Evolutionary conservation across 2,888 invertebrate genomes (phyloP).

Genomic region (Caenorhabditis uteleia): DNA sequence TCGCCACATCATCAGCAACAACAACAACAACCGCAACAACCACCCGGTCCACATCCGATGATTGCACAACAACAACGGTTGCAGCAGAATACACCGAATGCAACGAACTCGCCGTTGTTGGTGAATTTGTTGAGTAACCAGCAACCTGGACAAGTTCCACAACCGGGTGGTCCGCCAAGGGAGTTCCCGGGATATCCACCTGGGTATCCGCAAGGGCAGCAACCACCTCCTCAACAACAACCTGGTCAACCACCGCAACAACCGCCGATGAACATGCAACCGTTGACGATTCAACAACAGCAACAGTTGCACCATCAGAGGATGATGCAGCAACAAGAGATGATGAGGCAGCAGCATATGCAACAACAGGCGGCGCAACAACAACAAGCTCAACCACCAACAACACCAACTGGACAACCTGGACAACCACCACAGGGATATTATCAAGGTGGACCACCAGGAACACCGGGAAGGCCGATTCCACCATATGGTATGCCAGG

Average conservation of each 20-base stretch:
- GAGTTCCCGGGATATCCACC: constrained; percentile 12
- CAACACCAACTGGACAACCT: constrained; percentile 13
- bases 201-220: constrained; percentile 27
- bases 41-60: constrained; percentile 4
- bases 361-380: constrained; percentile 22
- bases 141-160: constrained; percentile 25
- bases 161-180: constrained; percentile 16
- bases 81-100: constrained; percentile 12
- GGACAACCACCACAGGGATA: constrained; percentile 5
- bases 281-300: constrained; percentile 15
- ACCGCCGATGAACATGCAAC: constrained; percentile 10
- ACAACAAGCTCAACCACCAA: constrained; percentile 18
- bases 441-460: constrained; percentile 17
- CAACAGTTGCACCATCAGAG: constrained; percentile 20
- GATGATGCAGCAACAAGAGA: constrained; percentile 16
- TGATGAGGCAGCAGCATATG: constrained; percentile 28
- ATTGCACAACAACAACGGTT: constrained; percentile 15
- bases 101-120: constrained; percentile 46
- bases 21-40: neutral
- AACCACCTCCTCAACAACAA: constrained; percentile 21
- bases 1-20: constrained; percentile 13
- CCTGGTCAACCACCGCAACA: constrained; percentile 1
- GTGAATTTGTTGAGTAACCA: constrained; percentile 45
- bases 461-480: constrained; percentile 24
- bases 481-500: constrained; percentile 19